A percentile compares a stretch with the other conserved stretches of the same genome.
Conservation (phyloP, 1,140 invertebrate species). For the Palaemon carinicauda region DNA sequence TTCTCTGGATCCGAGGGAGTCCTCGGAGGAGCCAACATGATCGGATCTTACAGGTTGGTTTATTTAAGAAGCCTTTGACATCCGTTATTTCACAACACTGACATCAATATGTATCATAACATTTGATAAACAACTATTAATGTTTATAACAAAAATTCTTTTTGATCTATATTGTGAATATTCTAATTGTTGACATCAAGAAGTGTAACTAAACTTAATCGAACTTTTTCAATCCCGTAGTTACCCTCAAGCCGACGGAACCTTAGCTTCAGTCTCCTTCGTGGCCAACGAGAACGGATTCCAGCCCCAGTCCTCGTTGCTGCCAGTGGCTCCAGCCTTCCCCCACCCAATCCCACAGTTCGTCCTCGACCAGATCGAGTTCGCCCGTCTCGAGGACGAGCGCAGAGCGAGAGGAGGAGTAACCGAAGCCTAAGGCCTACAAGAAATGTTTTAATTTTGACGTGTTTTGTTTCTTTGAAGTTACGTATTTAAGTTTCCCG, state of each 20-base stretch:
- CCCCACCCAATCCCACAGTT: background rate
- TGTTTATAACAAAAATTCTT: too few relatives aligned
- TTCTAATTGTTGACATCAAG: too few relatives aligned
- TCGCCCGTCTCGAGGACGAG: background rate
- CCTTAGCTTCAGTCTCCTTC: background rate
- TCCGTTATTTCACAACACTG: too few relatives aligned
- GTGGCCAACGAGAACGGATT: background rate
- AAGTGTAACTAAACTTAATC: background rate
- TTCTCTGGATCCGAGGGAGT: background rate
- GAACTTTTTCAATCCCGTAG: background rate
- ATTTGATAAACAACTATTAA: too few relatives aligned
- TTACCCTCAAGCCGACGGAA: background rate
- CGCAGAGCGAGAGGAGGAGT: background rate
- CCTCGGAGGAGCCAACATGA: background rate
- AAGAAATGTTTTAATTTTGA: too few relatives aligned
- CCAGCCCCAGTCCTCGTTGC: background rate
- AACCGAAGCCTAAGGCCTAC: too few relatives aligned
- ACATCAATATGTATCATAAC: too few relatives aligned
- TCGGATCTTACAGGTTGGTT: background rate
- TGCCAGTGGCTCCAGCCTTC: background rate
- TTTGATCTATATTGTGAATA: too few relatives aligned
- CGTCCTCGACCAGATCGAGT: slow-evolving; percentile 1
- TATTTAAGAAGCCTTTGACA: too few relatives aligned
- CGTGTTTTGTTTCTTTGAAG: too few relatives aligned
- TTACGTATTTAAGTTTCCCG: too few relatives aligned